These are phyloP conservation scores for Taurulus bubalis DNA, from an alignment of 2,113 vertebrate genomes.

Conservation along the genomic window DNA sequence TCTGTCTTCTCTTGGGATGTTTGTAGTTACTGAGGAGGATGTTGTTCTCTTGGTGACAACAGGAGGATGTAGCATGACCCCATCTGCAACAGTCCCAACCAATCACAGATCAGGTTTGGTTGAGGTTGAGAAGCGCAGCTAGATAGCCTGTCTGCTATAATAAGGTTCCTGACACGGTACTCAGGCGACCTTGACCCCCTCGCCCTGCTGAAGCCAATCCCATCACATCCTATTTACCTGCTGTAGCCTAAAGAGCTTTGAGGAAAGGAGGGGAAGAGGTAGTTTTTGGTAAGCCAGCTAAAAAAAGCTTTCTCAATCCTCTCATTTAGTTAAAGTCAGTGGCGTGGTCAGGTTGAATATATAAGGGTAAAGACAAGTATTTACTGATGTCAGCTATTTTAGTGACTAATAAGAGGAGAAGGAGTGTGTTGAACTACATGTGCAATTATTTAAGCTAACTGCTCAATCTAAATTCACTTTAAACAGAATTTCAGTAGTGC, in stretches of 20 bases:
- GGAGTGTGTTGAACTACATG: not conserved
- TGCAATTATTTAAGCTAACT: not conserved
- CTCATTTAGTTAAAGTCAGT: not conserved
- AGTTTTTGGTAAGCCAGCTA: constrained; percentile 11
- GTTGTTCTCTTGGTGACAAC: constrained; percentile 54
- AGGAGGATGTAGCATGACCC: constrained; percentile 34
- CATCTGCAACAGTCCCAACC: constrained; percentile 40
- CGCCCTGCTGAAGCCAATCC: constrained; percentile 40
- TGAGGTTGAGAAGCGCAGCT: constrained; percentile 40
- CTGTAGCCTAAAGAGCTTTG: constrained; percentile 2
- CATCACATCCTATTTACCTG: constrained; percentile 28
- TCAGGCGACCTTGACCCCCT: constrained; percentile 58
- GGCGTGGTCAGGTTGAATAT: not conserved
- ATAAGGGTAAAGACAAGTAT: not conserved
- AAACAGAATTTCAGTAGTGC: not conserved
- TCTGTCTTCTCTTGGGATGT: constrained; percentile 6
- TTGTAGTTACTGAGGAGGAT: constrained; percentile 20
- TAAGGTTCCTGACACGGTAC: constrained; percentile 61
- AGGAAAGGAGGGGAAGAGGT: not conserved
- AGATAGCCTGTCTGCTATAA: constrained; percentile 63
- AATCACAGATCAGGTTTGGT: constrained; percentile 47
- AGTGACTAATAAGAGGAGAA: not conserved
- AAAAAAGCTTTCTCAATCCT: not conserved
- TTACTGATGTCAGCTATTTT: constrained; percentile 9
- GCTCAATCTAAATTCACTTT: not conserved